phyloP scores from a whole-genome alignment of 2,888 invertebrate genomes.

The Ceraclea dissimilis region DNA sequence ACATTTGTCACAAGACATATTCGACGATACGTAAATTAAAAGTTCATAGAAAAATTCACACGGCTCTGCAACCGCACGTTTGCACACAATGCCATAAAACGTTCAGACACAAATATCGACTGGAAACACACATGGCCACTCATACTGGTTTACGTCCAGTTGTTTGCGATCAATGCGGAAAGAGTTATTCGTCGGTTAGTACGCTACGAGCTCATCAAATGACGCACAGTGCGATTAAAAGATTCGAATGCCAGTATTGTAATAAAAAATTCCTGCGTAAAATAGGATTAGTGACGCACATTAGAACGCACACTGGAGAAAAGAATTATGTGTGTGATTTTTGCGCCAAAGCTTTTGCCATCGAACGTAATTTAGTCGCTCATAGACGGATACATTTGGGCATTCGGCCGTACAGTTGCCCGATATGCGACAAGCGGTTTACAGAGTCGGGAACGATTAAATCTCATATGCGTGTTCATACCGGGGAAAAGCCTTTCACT shows the following conservation, averaged over 20 bases:
- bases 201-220: not conserved
- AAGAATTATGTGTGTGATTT: not conserved
- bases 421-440: not conserved
- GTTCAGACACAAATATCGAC: not conserved
- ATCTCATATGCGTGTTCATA: conserved; percentile 5
- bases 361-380: not conserved
- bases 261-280: not conserved
- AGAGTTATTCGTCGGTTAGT: not conserved
- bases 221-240: not conserved
- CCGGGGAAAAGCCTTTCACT: conserved; percentile 4
- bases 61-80: not conserved
- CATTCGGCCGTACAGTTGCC: not conserved
- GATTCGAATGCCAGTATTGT: not conserved
- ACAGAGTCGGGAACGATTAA: not conserved
- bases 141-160: not conserved
- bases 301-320: not conserved
- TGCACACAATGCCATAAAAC: not conserved
- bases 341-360: not conserved
- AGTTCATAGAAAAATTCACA: not conserved
- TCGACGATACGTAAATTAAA: not conserved
- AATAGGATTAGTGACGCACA: not conserved
- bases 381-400: not conserved
- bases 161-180: conserved; percentile 3
- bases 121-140: not conserved
- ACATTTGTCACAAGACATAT: not conserved